These are phyloP conservation scores for Amphilophus citrinellus DNA, from an alignment of 2,113 vertebrate species.

Conservation along the genomic window DNA sequence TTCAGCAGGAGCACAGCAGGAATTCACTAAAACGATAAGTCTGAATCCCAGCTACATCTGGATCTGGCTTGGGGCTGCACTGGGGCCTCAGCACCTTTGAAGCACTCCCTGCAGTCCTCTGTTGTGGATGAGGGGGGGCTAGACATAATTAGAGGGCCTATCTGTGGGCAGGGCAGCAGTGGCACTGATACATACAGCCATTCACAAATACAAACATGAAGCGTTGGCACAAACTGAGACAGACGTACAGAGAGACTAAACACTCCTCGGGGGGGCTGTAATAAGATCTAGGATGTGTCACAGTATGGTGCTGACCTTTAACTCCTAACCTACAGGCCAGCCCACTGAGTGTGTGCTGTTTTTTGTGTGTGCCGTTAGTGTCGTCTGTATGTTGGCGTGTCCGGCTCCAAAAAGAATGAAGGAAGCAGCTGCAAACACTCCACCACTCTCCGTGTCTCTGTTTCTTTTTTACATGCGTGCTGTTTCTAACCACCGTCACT, in stretches of 20 bases:
- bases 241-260: conserved; percentile 12
- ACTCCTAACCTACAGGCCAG: conserved; percentile 49
- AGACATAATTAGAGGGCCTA: conserved; percentile 72
- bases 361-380: conserved; percentile 27
- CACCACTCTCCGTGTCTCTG: not conserved
- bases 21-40: conserved; percentile 20
- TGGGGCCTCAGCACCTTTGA: not conserved
- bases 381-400: conserved; percentile 23
- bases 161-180: conserved; percentile 47
- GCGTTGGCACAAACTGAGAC: conserved; percentile 1
- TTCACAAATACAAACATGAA: conserved; percentile 40
- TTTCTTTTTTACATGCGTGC: conserved; percentile 26
- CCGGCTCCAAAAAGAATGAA: conserved; percentile 47
- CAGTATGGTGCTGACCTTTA: conserved; percentile 57
- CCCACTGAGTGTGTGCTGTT: conserved; percentile 27
- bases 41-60: conserved; percentile 40
- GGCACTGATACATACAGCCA: conserved; percentile 33
- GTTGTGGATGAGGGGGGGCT: conserved; percentile 50
- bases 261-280: conserved; percentile 23
- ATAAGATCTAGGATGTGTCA: conserved; percentile 68
- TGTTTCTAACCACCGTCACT: conserved; percentile 8
- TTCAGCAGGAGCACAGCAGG: not conserved
- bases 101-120: conserved; percentile 27
- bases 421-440: conserved; percentile 69
- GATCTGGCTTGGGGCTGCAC: conserved; percentile 20